Conservation (phyloP, 2,888 invertebrate species). For the Vanessa cardui region DNA sequence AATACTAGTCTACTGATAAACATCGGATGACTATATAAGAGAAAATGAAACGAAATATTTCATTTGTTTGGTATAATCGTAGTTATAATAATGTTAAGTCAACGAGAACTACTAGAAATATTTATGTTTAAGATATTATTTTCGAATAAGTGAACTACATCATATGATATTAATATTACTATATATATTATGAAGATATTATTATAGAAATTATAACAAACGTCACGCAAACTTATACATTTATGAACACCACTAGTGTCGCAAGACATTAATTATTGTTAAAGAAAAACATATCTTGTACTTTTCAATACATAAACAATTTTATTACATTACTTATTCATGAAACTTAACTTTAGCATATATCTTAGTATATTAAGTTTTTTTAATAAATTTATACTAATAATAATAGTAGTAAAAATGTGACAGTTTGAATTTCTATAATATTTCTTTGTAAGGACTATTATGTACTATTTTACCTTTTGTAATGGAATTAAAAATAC, state of each 20-base stretch:
- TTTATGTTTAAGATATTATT: slow-evolving; percentile 3
- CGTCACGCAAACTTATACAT: background rate
- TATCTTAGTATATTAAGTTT: background rate
- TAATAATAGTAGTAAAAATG: background rate
- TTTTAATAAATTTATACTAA: background rate
- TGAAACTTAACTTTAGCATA: background rate
- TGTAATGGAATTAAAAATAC: background rate
- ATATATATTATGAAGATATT: background rate
- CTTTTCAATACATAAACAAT: too few species aligned
- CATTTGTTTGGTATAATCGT: background rate
- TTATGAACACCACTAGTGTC: background rate
- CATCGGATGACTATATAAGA: background rate
- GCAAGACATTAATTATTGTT: background rate
- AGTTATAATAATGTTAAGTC: background rate
- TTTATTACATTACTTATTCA: too few species aligned
- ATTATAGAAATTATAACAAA: background rate
- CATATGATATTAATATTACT: too few species aligned
- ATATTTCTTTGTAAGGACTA: background rate
- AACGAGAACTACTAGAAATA: slow-evolving; percentile 3
- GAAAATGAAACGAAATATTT: background rate
- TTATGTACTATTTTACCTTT: background rate
- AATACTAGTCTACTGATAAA: background rate
- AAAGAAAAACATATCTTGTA: too few species aligned
- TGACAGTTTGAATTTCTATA: slow-evolving; percentile 2
- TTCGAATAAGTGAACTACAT: too few species aligned